Evolutionary conservation across 1,140 invertebrate species (phyloP).

Genomic region (Diorhabda carinulata): DNA sequence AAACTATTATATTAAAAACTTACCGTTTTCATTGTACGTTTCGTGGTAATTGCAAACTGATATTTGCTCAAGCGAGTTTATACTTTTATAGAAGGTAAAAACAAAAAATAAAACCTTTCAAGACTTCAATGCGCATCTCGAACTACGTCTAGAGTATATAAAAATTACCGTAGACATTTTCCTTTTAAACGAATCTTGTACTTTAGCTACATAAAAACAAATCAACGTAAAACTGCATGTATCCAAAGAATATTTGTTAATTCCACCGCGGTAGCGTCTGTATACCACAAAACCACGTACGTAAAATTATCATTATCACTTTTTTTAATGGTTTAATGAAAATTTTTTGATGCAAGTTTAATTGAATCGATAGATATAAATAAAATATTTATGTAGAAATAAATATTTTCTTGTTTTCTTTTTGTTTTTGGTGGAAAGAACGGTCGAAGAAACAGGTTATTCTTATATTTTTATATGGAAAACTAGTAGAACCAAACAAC

Average conservation of each 20-base stretch:
- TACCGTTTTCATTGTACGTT: conserved; percentile 5
- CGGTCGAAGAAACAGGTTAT: conserved; percentile 16
- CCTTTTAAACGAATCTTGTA: conserved; percentile 15
- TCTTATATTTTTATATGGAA: conserved; percentile 18
- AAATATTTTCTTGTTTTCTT: no score
- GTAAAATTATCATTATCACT: no score
- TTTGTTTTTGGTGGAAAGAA: conserved; percentile 20
- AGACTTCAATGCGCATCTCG: conserved; percentile 3
- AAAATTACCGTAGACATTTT: conserved; percentile 11
- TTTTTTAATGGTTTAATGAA: no score
- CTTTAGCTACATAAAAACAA: conserved; percentile 23
- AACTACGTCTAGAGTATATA: conserved; percentile 11
- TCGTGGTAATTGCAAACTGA: not conserved
- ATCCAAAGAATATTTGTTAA: not conserved
- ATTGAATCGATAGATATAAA: no score
- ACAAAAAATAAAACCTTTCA: conserved; percentile 4
- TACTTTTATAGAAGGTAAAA: conserved; percentile 19
- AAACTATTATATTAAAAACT: not conserved
- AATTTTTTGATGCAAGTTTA: no score
- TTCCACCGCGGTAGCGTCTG: conserved; percentile 10
- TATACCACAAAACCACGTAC: no score
- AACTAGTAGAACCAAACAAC: conserved; percentile 21
- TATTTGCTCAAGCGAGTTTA: conserved; percentile 13
- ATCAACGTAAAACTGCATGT: conserved; percentile 13
- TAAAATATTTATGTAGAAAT: no score